Conservation (phyloP, 2,113 vertebrate genomes). For the Entelurus aequoreus region DNA sequence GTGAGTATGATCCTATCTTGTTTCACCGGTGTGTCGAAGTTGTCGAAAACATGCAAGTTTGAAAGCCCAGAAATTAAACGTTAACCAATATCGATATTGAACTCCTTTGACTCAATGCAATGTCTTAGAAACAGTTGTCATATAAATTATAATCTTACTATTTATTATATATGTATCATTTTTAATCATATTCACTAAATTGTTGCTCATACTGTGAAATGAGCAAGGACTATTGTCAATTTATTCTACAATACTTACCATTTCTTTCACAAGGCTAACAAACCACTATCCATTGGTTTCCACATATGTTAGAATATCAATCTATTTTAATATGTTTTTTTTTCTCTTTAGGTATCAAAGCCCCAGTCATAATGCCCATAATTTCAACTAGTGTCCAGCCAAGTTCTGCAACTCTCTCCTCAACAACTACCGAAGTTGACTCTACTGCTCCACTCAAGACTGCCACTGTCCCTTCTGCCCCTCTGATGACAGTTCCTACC, state of each 20-base stretch:
- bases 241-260: too few species aligned
- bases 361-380: slow-evolving; percentile 44
- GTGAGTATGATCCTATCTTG: slow-evolving; percentile 69
- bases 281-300: too few species aligned
- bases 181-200: too few species aligned
- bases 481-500: slow-evolving; percentile 11
- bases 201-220: too few species aligned
- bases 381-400: slow-evolving; percentile 24
- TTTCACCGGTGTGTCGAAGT: not conserved
- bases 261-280: too few species aligned
- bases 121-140: too few species aligned
- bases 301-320: not conserved
- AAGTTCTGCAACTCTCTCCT: not conserved
- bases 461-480: not conserved
- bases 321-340: slow-evolving; percentile 7
- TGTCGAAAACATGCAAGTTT: not conserved
- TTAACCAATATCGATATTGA: too few species aligned
- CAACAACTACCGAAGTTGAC: slow-evolving; percentile 15
- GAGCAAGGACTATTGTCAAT: too few species aligned
- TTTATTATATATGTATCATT: too few species aligned
- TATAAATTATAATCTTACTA: too few species aligned
- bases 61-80: too few species aligned
- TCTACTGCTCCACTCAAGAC: not conserved
- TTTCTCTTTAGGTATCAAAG: slow-evolving; percentile 78
- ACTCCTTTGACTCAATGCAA: too few species aligned